Evolutionary conservation across 2,888 invertebrate genomes (phyloP).

Genomic region (Onchidella celtica): DNA sequence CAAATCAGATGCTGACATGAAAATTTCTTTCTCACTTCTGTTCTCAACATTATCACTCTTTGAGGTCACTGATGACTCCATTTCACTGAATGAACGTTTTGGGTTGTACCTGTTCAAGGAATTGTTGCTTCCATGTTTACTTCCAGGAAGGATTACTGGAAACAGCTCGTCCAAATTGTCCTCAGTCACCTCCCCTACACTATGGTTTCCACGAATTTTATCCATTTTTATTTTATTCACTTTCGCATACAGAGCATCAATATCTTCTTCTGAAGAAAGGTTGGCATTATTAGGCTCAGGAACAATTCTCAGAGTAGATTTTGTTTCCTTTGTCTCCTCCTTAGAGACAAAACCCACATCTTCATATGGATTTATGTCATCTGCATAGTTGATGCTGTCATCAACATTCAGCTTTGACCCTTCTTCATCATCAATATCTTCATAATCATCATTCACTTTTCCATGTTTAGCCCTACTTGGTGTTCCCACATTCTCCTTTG

Average conservation of each 20-base stretch:
- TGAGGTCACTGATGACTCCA: neutral
- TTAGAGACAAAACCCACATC: slow-evolving; percentile 25
- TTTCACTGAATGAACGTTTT: neutral
- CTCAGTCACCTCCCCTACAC: neutral
- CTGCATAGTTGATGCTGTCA: neutral
- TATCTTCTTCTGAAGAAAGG: slow-evolving; percentile 30
- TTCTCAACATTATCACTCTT: neutral
- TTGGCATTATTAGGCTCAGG: neutral
- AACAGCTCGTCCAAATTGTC: neutral
- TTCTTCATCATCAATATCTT: slow-evolving; percentile 30
- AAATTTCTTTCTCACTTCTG: neutral
- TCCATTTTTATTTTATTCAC: slow-evolving; percentile 52
- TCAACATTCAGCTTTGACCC: neutral
- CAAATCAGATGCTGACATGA: slow-evolving; percentile 14
- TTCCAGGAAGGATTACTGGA: slow-evolving; percentile 3
- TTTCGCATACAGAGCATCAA: slow-evolving; percentile 53
- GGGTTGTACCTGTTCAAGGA: neutral
- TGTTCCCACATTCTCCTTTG: neutral
- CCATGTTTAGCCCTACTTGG: neutral
- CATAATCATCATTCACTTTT: slow-evolving; percentile 12
- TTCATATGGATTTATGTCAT: slow-evolving; percentile 43
- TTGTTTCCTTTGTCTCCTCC: neutral
- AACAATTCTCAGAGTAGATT: too few relatives aligned
- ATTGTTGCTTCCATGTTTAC: neutral
- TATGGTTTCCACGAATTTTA: neutral